Percentiles rank a stretch among this genome's conserved stretches.
These are phyloP conservation scores for Glyptemys insculpta DNA, from an alignment of 2,797 vertebrate genomes.

Conservation along the genomic window DNA sequence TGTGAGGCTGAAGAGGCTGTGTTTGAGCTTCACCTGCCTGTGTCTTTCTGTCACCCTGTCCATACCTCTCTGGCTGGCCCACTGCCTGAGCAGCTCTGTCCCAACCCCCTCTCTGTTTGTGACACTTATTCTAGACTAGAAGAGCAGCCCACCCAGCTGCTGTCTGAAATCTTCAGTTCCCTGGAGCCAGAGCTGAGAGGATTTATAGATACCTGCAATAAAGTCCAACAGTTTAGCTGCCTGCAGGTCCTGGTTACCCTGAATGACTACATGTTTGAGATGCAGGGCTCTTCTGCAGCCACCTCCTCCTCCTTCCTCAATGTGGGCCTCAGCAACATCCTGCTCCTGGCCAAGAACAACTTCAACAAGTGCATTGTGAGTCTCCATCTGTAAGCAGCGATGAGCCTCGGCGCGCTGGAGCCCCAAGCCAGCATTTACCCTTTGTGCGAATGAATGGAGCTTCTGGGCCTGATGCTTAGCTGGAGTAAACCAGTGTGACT, in stretches of 20 bases:
- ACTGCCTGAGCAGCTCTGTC: not conserved
- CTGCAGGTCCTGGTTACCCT: constrained; percentile 63
- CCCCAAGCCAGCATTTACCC: not conserved
- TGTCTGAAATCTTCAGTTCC: constrained; percentile 43
- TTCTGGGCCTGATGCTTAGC: not conserved
- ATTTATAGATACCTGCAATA: constrained; percentile 63
- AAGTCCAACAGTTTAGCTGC: constrained; percentile 36
- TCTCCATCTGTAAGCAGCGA: not conserved
- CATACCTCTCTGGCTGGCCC: not conserved
- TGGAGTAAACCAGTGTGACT: not conserved
- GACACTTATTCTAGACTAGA: constrained; percentile 2
- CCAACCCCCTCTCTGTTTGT: not conserved
- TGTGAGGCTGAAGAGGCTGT: not conserved
- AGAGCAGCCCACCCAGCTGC: not conserved
- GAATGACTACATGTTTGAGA: constrained; percentile 28
- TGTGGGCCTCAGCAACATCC: constrained; percentile 38
- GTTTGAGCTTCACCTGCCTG: not conserved
- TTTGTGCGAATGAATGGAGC: not conserved
- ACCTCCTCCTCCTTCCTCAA: constrained; percentile 45
- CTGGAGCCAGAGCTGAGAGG: constrained; percentile 62
- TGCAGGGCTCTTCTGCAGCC: constrained; percentile 9
- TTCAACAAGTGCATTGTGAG: constrained; percentile 70
- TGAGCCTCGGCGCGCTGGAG: not conserved
- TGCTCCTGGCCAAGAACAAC: constrained; percentile 68
- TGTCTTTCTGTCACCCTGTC: not conserved